phyloP scores from a whole-genome alignment of 2,888 invertebrate species.

The Nemotelus nigrinus region DNA sequence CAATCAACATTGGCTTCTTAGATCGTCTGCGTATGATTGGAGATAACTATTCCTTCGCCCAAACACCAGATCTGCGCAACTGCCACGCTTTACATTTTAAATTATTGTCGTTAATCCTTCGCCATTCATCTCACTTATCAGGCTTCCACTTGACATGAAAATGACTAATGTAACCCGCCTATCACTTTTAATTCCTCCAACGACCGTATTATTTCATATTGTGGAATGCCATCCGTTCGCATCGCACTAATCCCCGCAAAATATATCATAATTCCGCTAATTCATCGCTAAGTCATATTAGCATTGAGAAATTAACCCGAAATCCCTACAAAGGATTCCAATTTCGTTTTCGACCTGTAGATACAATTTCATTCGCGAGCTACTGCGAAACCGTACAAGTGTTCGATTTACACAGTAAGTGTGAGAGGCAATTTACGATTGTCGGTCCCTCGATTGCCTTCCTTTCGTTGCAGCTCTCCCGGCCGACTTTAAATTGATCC shows the following conservation, averaged over 20 bases:
- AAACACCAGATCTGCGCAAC: too few relatives aligned
- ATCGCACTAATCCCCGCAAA: conserved; percentile 25
- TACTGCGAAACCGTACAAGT: conserved; percentile 13
- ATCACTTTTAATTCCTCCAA: conserved; percentile 5
- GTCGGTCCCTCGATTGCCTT: not conserved
- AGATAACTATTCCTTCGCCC: too few relatives aligned
- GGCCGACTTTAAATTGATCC: conserved; percentile 45
- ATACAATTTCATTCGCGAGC: not conserved
- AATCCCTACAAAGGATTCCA: conserved; percentile 20
- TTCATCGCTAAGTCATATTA: conserved; percentile 36
- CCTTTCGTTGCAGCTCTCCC: conserved; percentile 2
- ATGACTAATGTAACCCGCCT: not conserved
- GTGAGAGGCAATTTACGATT: too few relatives aligned
- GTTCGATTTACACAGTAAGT: not conserved
- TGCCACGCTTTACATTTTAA: not conserved
- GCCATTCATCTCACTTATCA: not conserved
- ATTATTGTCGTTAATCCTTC: not conserved
- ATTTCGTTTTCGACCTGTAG: conserved; percentile 13
- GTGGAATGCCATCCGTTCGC: not conserved
- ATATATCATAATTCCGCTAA: conserved; percentile 39
- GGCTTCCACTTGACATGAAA: not conserved
- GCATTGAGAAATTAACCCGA: conserved; percentile 39
- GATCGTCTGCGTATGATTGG: too few relatives aligned
- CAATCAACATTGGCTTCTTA: too few relatives aligned
- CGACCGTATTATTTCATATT: not conserved